Conservation (phyloP, 2,797 vertebrate species). For the Epinephelus malabaricus region DNA sequence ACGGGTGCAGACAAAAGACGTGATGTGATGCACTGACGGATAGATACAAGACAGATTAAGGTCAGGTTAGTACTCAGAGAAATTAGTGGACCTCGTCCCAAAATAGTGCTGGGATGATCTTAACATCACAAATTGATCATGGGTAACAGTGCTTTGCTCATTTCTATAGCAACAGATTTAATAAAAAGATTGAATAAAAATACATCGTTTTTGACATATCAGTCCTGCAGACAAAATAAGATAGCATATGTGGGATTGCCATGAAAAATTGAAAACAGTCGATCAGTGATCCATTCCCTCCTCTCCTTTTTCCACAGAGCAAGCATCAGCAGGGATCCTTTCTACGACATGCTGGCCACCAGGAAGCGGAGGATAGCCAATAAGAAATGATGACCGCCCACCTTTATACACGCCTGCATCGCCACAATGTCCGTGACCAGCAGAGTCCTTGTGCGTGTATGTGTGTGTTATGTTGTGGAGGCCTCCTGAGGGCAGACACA, state of each 20-base stretch:
- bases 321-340: constrained; percentile 98
- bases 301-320: constrained; percentile 86
- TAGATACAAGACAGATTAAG: constrained; percentile 26
- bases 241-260: not conserved
- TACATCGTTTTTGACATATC: too few species aligned
- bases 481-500: constrained; percentile 11
- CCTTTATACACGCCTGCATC: constrained; percentile 9
- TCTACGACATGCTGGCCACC: constrained; percentile 98
- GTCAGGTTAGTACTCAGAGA: not conserved
- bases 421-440: constrained; percentile 41
- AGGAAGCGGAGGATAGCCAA: constrained; percentile 97
- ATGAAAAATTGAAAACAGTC: not conserved
- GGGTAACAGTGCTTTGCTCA: not conserved
- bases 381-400: constrained; percentile 89
- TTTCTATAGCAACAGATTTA: not conserved
- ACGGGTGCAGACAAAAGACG: not conserved
- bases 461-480: constrained; percentile 3
- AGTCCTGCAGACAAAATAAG: too few species aligned
- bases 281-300: constrained; percentile 26
- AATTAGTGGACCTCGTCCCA: not conserved
- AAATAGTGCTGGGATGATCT: not conserved
- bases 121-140: not conserved
- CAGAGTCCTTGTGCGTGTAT: constrained; percentile 23
- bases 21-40: constrained; percentile 8
- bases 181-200: too few species aligned